A percentile compares a stretch with the other conserved stretches of the same genome.
phyloP scores from a whole-genome alignment of 2,888 invertebrate genomes.

The Pyralis farinalis region DNA sequence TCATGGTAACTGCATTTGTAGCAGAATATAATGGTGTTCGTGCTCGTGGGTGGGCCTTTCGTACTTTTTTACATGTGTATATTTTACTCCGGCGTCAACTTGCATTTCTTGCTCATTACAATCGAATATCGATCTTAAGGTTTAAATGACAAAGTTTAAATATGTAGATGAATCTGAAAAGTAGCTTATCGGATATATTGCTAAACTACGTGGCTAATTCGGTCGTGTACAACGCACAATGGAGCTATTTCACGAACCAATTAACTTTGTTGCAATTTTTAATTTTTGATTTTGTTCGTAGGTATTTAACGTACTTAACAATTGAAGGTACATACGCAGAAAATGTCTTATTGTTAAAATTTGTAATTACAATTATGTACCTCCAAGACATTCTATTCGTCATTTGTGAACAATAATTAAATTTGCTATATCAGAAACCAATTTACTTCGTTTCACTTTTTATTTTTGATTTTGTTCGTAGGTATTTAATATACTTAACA shows the following conservation, averaged over 20 bases:
- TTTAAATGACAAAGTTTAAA: slow-evolving; percentile 35
- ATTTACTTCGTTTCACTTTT: too few species aligned
- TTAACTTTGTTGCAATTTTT: slow-evolving; percentile 57
- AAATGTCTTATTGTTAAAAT: too few species aligned
- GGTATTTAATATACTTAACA: too few species aligned
- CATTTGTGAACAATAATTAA: too few species aligned
- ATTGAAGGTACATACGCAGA: too few species aligned
- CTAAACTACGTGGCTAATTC: slow-evolving; percentile 62
- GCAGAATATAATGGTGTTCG: slow-evolving; percentile 27
- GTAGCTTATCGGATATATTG: slow-evolving; percentile 57
- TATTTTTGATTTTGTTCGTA: too few species aligned
- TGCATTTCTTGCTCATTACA: slow-evolving; percentile 41
- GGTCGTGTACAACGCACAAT: slow-evolving; percentile 64
- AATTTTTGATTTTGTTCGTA: slow-evolving; percentile 8
- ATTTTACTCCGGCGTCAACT: slow-evolving; percentile 59
- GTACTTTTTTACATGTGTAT: slow-evolving; percentile 64
- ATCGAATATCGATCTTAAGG: slow-evolving; percentile 55
- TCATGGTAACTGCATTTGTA: slow-evolving; percentile 30
- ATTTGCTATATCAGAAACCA: too few species aligned
- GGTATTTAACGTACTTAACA: neutral
- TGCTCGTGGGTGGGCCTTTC: slow-evolving; percentile 68
- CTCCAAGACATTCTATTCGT: too few species aligned
- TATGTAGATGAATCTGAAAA: slow-evolving; percentile 33
- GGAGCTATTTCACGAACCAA: slow-evolving; percentile 71
- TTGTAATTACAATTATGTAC: too few species aligned